Base-by-base conservation (phyloP, 2,113 vertebrate genomes). In the Felis catus region DNA sequence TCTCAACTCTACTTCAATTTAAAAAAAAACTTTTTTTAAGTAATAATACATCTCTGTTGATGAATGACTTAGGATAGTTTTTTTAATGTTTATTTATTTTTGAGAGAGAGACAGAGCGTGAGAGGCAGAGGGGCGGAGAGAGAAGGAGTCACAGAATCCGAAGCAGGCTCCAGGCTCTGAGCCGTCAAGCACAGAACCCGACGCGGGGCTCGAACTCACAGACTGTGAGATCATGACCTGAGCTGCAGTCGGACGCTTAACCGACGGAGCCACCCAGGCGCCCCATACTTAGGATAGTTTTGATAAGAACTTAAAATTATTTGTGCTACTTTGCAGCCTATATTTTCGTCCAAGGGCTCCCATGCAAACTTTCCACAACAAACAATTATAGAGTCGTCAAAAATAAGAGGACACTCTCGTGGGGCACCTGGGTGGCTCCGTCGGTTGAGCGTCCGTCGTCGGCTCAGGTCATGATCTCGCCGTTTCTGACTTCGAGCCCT, bases 31-130 rank as follows among this genome's bases (percentile, higher is more conserved):
- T 45, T 61, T 61, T 23, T 61, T 25, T 0, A 21, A 36, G 5
- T 71, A 71, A 73, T 74, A 91, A 85, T 79, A 76, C 10, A 58
- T 91, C 74, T 87, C 33, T 96, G 36, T 92, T 88, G 68, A 70
- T 94, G 16, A 29, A 71, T 89, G 41, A 80, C 41, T 93, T 97
- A 74, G 53, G 31, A 87, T n/a, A 86, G 15, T 92, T 96, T 97
- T 61, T 71, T 36, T 9, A 36, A 36, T 7, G 21, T 70, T n/a
- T 70, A 70, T 36, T 71, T 71, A 71, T 21, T 71, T 71, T n/a
- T 36, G 68, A 71, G 8, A 71, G 68, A 71, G 68, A 68, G 31
- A 9, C 15, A 16, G 53, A 16, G 55, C 55, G 55, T 55, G 55
- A 55, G 66, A 36, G 18, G 68, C 8, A 33, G 68, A 4, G 7